A percentile compares a stretch with the other conserved stretches of the same genome.
These are phyloP conservation scores for Osmerus eperlanus DNA, from an alignment of 2,113 vertebrate species.

Conservation along the genomic window DNA sequence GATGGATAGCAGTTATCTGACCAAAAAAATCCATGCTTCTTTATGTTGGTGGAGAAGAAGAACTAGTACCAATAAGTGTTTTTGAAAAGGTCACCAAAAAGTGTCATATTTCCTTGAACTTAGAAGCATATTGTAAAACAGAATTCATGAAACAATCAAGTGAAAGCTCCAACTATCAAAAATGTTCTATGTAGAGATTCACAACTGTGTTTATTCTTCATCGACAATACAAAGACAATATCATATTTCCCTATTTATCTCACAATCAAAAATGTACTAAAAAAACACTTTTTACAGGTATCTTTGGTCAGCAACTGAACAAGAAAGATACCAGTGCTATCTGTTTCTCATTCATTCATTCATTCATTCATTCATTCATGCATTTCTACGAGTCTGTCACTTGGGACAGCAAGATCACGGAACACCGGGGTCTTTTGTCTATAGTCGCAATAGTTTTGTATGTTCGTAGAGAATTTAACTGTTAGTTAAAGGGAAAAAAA, in stretches of 20 bases:
- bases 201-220: neutral
- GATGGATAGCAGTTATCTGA: neutral
- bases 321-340: neutral
- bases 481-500: neutral
- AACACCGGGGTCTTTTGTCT: neutral
- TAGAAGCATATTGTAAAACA: neutral
- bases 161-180: neutral
- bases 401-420: neutral
- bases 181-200: neutral
- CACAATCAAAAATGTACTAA: neutral
- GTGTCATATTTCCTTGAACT: neutral
- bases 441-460: neutral
- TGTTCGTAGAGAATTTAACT: neutral
- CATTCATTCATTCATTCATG: neutral
- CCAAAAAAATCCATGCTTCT: neutral
- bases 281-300: neutral
- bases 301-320: neutral
- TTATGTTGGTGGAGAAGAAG: neutral
- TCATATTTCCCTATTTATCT: neutral
- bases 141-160: too few species aligned
- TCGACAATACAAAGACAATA: neutral
- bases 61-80: neutral
- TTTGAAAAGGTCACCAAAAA: neutral
- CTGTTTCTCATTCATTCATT: neutral
- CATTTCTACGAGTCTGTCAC: constrained; percentile 3